These are phyloP conservation scores for Megaceryle torquata DNA, from an alignment of 2,113 vertebrate genomes.

Conservation along the genomic window DNA sequence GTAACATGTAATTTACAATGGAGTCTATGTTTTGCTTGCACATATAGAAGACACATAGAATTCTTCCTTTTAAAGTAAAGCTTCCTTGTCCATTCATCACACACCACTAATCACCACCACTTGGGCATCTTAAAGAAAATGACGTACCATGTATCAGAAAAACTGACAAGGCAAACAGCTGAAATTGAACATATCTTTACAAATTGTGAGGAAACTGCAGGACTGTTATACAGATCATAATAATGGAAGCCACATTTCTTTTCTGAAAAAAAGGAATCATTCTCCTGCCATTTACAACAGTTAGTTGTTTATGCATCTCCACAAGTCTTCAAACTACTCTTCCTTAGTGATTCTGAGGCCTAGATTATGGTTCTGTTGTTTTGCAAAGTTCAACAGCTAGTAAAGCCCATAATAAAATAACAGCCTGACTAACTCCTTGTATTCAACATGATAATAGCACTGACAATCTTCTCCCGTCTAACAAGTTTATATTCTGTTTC, in stretches of 20 bases:
- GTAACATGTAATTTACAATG: constrained; percentile 24
- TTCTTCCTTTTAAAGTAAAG: constrained; percentile 57
- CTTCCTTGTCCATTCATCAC: neutral
- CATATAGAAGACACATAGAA: neutral
- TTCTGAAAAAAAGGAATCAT: neutral
- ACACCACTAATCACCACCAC: neutral
- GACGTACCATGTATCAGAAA: neutral
- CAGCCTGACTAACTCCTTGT: neutral
- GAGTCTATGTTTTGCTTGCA: neutral
- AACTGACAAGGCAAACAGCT: neutral
- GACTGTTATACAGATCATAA: neutral
- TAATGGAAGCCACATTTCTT: neutral
- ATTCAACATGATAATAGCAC: neutral
- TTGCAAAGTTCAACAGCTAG: neutral
- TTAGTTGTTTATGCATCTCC: neutral
- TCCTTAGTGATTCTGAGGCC: neutral
- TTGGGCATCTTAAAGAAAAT: neutral
- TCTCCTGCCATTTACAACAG: neutral
- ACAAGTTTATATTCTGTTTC: neutral
- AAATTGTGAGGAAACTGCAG: neutral
- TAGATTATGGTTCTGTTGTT: neutral
- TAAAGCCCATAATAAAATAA: neutral
- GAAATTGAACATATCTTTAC: neutral
- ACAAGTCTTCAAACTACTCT: neutral
- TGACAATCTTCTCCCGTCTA: neutral